Conservation (phyloP, 2,797 vertebrate species). For the Moxostoma hubbsi region DNA sequence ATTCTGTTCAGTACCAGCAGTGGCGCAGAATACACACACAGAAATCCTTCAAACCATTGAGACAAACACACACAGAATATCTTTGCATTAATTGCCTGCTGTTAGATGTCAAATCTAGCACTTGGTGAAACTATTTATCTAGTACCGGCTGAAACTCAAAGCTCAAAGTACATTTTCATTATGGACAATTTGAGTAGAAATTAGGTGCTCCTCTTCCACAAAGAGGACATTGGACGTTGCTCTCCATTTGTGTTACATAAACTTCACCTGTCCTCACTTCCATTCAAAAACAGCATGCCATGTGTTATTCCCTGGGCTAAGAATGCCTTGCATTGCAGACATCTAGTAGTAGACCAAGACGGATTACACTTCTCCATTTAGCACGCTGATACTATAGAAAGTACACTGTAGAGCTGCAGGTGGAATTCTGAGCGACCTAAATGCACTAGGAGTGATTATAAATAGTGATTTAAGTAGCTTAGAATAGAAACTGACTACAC, state of each 20-base stretch:
- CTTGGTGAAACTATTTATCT: background rate
- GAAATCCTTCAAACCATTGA: background rate
- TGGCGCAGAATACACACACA: no score
- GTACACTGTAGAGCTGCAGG: slow-evolving; percentile 51
- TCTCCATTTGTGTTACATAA: slow-evolving; percentile 17
- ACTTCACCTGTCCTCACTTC: background rate
- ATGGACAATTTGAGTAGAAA: background rate
- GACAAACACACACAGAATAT: background rate
- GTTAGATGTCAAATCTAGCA: background rate
- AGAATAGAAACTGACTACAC: slow-evolving; percentile 50
- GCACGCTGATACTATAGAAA: slow-evolving; percentile 32
- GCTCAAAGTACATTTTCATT: background rate
- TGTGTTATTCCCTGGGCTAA: background rate
- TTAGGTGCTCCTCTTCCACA: background rate
- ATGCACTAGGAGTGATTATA: slow-evolving; percentile 39
- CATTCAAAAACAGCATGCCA: background rate
- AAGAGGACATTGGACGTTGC: slow-evolving; percentile 11
- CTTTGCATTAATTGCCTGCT: background rate
- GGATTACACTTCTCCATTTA: slow-evolving; percentile 53
- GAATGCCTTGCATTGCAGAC: background rate
- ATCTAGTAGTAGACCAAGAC: slow-evolving; percentile 18
- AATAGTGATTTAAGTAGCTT: slow-evolving; percentile 56
- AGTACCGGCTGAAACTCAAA: background rate
- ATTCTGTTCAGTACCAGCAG: no score
- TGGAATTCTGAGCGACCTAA: slow-evolving; percentile 38